Base-by-base conservation (phyloP, 1,140 invertebrate species). In the Calephelis nemesis region DNA sequence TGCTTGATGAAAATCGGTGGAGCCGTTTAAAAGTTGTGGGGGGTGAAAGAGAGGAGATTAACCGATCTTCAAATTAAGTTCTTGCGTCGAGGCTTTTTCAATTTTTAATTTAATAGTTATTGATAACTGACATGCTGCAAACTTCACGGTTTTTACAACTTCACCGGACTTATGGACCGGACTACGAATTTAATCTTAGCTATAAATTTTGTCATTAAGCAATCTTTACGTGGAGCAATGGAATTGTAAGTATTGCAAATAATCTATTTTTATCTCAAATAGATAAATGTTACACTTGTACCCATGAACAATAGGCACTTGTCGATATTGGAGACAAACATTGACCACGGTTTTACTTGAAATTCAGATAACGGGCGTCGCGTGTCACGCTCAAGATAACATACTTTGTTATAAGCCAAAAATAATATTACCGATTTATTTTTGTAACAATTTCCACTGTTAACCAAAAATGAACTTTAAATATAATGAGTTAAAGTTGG, bases 311-410 rank as follows among this genome's bases (percentile, higher is more conserved):
- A 65, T 65, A 65, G 69, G 77, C 75, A 84, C 78, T 84, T 85
- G 80, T 79, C 75, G 71, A 81, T 83, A 77, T 82, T 70, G 74
- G 80, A 75, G 62, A 74, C 75, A 82, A 84, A 84, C 76, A 84
- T 63, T 83, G 84, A 84, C 85, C 79, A 80, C 77, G 80, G 81
- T 76, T 83, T 85, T 80, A 77, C 76, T 85, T 81, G 81, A 85
- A 86, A 85, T 80, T 78, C 74, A 82, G 84, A 85, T 87, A 86
- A 84, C 75, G 62, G 30, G 54, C 70, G 80, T 79, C 86, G 83
- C 84, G 86, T 86, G 85, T 87, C 82, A 73, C 67, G 68, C 71
- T 71, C 69, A 81, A 75, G 73, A 73, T 74, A 74, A 73, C 73
- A 69, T 77, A 68, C 68, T 73, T 74, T 76, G 67, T 74, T 70